Conservation (phyloP, 2,113 vertebrate species). For the Corydoras maculifer region DNA sequence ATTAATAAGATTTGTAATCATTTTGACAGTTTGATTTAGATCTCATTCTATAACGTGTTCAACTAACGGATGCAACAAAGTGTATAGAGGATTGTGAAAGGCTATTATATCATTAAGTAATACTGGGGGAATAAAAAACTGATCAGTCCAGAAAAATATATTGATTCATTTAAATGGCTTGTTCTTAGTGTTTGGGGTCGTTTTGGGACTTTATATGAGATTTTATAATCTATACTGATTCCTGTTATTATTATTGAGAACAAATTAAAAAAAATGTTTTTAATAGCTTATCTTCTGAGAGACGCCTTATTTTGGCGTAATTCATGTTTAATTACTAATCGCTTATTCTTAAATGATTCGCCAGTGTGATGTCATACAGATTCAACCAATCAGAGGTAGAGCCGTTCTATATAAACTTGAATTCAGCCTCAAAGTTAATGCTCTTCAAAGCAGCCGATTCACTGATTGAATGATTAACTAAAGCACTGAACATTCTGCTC, state of each 20-base stretch:
- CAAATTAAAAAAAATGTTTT: background rate
- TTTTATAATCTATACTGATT: background rate
- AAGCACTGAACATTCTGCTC: background rate
- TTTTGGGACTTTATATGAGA: background rate
- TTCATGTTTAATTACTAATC: slow-evolving; percentile 12
- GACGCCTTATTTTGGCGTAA: background rate
- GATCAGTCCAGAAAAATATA: too few relatives aligned
- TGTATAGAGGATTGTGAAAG: too few relatives aligned
- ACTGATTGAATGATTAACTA: background rate
- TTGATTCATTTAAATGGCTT: too few relatives aligned
- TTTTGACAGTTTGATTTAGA: too few relatives aligned
- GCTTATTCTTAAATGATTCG: slow-evolving; percentile 21
- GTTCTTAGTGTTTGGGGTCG: too few relatives aligned
- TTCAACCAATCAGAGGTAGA: slow-evolving; percentile 56
- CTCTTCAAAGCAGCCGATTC: slow-evolving; percentile 37
- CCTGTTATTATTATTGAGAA: background rate
- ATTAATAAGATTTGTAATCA: too few relatives aligned
- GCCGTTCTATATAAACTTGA: slow-evolving; percentile 61
- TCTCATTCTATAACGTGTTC: too few relatives aligned
- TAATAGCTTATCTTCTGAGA: background rate
- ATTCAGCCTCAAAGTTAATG: slow-evolving; percentile 40
- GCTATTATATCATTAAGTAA: too few relatives aligned
- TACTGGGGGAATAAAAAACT: too few relatives aligned
- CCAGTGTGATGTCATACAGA: slow-evolving; percentile 44
- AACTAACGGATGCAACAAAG: too few relatives aligned